A percentile compares a stretch with the other conserved stretches of the same genome.
Conservation (phyloP, 1,140 invertebrate genomes). For the Pachyrhynchus sulphureomaculatus region DNA sequence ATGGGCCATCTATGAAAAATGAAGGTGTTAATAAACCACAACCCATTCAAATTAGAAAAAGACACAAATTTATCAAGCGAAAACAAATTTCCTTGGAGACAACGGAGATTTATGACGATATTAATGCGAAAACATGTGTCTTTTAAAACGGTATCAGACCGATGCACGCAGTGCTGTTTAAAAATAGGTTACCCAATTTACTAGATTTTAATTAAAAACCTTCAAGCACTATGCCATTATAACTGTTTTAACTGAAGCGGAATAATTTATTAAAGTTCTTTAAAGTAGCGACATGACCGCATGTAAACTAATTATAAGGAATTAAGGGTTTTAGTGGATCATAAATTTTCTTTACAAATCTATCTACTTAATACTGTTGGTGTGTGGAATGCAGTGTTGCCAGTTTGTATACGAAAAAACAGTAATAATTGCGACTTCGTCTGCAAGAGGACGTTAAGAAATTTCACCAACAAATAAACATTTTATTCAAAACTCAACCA, state of each 20-base stretch:
- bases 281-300: slow-evolving; percentile 32
- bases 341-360: slow-evolving; percentile 47
- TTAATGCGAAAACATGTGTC: slow-evolving; percentile 10
- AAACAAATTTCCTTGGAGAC: neutral
- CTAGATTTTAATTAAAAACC: slow-evolving; percentile 26
- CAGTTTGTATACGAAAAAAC: too few relatives aligned
- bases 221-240: slow-evolving; percentile 23
- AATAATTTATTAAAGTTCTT: slow-evolving; percentile 37
- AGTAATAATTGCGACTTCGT: too few relatives aligned
- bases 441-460: too few relatives aligned
- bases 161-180: neutral
- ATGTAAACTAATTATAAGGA: slow-evolving; percentile 41
- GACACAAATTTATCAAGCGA: neutral
- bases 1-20: too few relatives aligned
- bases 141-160: neutral
- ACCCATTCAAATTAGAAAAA: too few relatives aligned
- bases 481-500: too few relatives aligned
- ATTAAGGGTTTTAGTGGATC: slow-evolving; percentile 42
- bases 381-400: neutral
- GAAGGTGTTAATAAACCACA: too few relatives aligned
- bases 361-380: slow-evolving; percentile 39
- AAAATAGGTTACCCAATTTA: slow-evolving; percentile 18
- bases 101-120: slow-evolving; percentile 2
- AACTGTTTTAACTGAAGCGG: slow-evolving; percentile 21
- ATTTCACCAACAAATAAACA: too few relatives aligned